Conservation (phyloP, 2,797 vertebrate species). For the Lithobates pipiens region DNA sequence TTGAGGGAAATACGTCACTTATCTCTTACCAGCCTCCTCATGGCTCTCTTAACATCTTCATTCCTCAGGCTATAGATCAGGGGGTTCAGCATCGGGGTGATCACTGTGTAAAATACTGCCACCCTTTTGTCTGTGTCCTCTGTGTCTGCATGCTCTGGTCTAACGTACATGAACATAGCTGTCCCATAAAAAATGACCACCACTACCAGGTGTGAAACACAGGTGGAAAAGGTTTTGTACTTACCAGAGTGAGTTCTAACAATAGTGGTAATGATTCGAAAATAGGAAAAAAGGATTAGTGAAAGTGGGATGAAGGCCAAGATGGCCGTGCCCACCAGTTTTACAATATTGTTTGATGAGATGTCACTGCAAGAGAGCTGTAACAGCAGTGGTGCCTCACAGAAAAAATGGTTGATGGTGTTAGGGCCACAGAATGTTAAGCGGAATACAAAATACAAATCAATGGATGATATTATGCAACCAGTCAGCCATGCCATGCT, state of each 20-base stretch:
- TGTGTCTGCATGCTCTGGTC: background rate
- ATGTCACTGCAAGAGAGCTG: slow-evolving; percentile 1
- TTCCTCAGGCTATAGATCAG: slow-evolving; percentile 14
- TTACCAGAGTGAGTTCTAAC: background rate
- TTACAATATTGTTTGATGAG: slow-evolving; percentile 2
- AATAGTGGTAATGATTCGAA: slow-evolving; percentile 1
- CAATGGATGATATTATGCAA: background rate
- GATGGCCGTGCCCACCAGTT: background rate
- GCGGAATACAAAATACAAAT: background rate
- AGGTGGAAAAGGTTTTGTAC: slow-evolving; percentile 9
- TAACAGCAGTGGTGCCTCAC: slow-evolving; percentile 3
- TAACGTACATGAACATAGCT: slow-evolving; percentile 27
- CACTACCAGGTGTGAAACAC: slow-evolving; percentile 11
- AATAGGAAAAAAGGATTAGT: slow-evolving; percentile 18
- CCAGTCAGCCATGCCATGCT: background rate
- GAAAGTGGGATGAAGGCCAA: background rate
- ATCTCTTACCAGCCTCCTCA: background rate
- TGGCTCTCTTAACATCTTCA: slow-evolving; percentile 1
- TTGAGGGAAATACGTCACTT: no score
- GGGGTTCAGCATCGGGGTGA: slow-evolving; percentile 28
- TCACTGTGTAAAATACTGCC: slow-evolving; percentile 20
- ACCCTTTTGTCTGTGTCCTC: background rate
- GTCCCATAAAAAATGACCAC: slow-evolving; percentile 35
- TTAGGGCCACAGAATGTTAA: slow-evolving; percentile 1
- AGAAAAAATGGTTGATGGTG: slow-evolving; percentile 23